Percentiles rank a stretch among this genome's conserved stretches.
Conservation (phyloP, 1,140 invertebrate species). For the Portunus trituberculatus region DNA sequence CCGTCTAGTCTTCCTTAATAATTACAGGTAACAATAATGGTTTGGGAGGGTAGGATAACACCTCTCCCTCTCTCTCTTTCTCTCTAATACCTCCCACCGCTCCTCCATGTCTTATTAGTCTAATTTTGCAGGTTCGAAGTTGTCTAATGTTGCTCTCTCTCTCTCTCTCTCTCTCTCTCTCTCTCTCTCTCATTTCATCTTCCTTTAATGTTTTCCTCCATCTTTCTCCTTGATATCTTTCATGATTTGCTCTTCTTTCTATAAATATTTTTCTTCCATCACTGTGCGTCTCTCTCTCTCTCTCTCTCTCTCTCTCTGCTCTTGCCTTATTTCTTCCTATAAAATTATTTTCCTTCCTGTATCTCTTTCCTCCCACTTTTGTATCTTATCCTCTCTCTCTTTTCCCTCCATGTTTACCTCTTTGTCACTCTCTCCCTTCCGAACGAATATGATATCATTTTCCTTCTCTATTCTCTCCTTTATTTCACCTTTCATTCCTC, state of each 20-base stretch:
- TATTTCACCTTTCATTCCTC: neutral
- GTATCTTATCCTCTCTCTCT: neutral
- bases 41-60: neutral
- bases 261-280: too few relatives aligned
- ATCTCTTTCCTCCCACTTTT: neutral
- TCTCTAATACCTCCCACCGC: too few relatives aligned
- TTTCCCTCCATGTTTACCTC: neutral
- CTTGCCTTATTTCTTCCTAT: neutral
- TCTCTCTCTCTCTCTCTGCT: too few relatives aligned
- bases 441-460: neutral
- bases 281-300: neutral
- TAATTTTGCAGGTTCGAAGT: neutral
- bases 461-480: neutral
- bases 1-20: neutral
- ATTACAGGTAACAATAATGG: neutral
- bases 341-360: neutral
- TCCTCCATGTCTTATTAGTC: neutral
- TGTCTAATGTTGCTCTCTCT: conserved; percentile 25
- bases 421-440: neutral
- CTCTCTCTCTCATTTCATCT: neutral
- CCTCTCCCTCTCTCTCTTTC: too few relatives aligned
- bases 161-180: conserved; percentile 42
- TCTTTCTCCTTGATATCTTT: neutral
- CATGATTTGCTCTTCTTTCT: too few relatives aligned
- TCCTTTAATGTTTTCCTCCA: neutral